Conservation (phyloP, 1,140 invertebrate species). For the Adoxophyes honmai region DNA sequence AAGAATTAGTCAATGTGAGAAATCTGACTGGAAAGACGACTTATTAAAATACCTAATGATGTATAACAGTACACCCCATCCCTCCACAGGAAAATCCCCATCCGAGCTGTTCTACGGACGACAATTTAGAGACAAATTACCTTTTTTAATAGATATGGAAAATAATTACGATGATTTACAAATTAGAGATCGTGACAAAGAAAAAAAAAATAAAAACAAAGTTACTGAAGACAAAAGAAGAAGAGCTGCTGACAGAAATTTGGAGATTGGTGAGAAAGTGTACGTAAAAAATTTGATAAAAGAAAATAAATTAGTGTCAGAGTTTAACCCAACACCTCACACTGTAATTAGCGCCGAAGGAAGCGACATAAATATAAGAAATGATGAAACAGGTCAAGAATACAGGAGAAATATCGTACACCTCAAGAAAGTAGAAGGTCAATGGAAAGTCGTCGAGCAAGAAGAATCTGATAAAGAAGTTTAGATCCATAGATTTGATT, state of each 20-base stretch:
- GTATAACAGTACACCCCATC: slow-evolving; percentile 48
- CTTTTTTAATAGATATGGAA: no score
- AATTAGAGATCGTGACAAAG: no score
- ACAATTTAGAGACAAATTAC: no score
- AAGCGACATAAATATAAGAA: neutral
- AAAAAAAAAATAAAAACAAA: no score
- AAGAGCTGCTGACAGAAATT: no score
- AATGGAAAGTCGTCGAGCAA: neutral
- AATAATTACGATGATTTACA: no score
- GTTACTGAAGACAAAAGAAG: no score
- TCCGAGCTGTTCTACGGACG: no score
- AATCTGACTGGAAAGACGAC: slow-evolving; percentile 26
- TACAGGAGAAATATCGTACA: slow-evolving; percentile 10
- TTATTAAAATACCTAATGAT: slow-evolving; percentile 38
- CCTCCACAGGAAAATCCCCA: slow-evolving; percentile 46
- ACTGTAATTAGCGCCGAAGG: no score
- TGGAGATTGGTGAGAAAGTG: no score
- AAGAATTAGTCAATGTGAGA: slow-evolving; percentile 20
- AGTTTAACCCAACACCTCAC: slow-evolving; percentile 11
- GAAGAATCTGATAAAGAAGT: no score
- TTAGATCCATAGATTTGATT: no score
- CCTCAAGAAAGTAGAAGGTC: slow-evolving; percentile 12
- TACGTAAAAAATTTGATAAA: slow-evolving; percentile 3
- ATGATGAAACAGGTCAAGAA: slow-evolving; percentile 13
- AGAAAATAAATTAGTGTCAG: slow-evolving; percentile 7